Conservation (phyloP, 2,888 invertebrate species). For the Leptinotarsa rubiginosa region DNA sequence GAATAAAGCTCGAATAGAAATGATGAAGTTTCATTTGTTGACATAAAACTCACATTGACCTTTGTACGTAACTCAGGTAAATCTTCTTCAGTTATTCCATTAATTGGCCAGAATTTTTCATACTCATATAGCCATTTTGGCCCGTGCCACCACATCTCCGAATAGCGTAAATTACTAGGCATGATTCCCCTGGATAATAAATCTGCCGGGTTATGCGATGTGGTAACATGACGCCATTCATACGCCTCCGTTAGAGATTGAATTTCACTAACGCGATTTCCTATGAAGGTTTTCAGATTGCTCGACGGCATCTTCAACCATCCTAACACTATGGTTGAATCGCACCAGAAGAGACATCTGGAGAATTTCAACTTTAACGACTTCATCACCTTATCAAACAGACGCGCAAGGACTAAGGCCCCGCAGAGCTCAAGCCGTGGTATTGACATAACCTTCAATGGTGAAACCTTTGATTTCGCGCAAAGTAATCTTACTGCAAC, state of each 20-base stretch:
- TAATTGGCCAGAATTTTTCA: too few species aligned
- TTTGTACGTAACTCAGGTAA: too few species aligned
- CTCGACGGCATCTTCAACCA: neutral
- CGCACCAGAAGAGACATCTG: slow-evolving; percentile 25
- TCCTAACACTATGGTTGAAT: slow-evolving; percentile 10
- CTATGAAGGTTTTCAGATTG: neutral
- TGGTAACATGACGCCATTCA: too few species aligned
- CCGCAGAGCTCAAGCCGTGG: slow-evolving; percentile 30
- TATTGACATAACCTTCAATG: neutral
- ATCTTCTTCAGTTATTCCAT: too few species aligned
- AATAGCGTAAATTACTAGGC: too few species aligned
- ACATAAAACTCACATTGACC: too few species aligned
- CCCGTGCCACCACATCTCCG: too few species aligned
- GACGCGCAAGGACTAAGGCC: slow-evolving; percentile 23
- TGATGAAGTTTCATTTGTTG: too few species aligned
- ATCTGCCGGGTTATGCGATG: too few species aligned
- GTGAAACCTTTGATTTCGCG: neutral
- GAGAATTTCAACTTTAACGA: neutral
- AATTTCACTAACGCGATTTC: slow-evolving; percentile 6
- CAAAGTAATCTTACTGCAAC: slow-evolving; percentile 4
- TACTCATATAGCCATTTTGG: too few species aligned
- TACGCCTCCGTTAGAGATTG: slow-evolving; percentile 6
- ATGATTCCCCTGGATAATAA: too few species aligned
- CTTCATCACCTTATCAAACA: slow-evolving; percentile 24
- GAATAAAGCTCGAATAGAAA: too few species aligned